A percentile compares a stretch with the other conserved stretches of the same genome.
Conservation (phyloP, 2,113 vertebrate genomes). For the Sebastes schlegelii region DNA sequence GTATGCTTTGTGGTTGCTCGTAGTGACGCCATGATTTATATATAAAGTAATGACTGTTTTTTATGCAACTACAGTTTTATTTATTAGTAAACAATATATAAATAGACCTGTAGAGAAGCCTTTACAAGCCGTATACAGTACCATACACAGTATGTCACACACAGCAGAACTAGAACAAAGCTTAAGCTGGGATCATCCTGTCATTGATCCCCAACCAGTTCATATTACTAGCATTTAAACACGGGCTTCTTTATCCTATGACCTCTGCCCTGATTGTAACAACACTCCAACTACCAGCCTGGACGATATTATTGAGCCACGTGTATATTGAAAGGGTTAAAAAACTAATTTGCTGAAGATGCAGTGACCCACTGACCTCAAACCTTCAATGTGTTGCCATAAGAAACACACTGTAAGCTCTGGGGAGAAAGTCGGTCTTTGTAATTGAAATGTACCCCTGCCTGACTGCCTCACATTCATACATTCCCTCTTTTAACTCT, state of each 20-base stretch:
- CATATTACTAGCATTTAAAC: background rate
- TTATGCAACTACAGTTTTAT: background rate
- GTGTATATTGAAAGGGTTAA: background rate
- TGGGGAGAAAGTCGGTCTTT: constrained; percentile 28
- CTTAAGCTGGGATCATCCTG: constrained; percentile 44
- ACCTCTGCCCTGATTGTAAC: constrained; percentile 16
- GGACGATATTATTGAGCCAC: background rate
- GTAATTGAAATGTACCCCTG: constrained; percentile 1
- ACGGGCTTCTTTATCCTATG: constrained; percentile 31
- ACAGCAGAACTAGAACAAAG: background rate
- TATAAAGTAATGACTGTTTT: background rate
- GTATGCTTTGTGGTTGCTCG: no score
- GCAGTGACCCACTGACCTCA: constrained; percentile 44
- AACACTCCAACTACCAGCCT: background rate
- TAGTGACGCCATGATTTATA: background rate
- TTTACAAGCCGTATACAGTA: background rate
- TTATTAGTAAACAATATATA: background rate
- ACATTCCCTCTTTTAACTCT: no score
- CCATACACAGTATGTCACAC: background rate
- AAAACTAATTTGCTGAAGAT: constrained; percentile 17
- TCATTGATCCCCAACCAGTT: constrained; percentile 43
- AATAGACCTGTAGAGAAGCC: background rate
- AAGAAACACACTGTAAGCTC: constrained; percentile 14
- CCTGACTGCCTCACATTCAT: background rate
- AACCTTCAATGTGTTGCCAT: background rate